Evolutionary conservation across 2,797 vertebrate species (phyloP).

Genomic region (Chelon labrosus): DNA sequence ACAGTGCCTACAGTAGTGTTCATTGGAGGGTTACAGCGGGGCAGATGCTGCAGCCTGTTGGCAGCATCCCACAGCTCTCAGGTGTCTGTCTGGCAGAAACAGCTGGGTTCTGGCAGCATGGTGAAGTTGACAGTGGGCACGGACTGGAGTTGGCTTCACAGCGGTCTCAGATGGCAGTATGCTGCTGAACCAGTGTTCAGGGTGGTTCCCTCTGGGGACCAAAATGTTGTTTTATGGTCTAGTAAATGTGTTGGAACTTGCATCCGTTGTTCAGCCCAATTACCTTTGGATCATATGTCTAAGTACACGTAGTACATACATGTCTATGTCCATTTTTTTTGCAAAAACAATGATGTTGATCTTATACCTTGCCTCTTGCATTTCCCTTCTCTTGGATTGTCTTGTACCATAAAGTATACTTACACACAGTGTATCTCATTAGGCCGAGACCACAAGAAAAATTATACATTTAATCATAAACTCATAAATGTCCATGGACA

Average conservation of each 20-base stretch:
- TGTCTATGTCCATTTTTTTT: background rate
- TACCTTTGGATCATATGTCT: background rate
- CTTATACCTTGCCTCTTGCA: too few relatives aligned
- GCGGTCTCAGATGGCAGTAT: constrained; percentile 66
- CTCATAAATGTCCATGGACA: background rate
- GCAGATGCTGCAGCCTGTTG: constrained; percentile 54
- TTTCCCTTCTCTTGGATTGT: too few relatives aligned
- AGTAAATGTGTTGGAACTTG: constrained; percentile 40
- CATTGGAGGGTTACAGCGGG: constrained; percentile 39
- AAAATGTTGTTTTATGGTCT: constrained; percentile 52
- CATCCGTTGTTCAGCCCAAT: constrained; percentile 22
- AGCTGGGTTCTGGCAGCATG: constrained; percentile 67
- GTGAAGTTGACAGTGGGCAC: constrained; percentile 44
- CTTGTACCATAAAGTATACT: background rate
- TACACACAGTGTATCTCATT: background rate
- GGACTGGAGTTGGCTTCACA: constrained; percentile 58
- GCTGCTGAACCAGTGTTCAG: constrained; percentile 47
- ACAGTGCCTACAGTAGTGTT: constrained; percentile 16
- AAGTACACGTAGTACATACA: too few relatives aligned
- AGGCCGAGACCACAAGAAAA: background rate
- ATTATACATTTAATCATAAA: background rate
- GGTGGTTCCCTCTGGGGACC: constrained; percentile 39
- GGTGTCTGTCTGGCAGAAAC: constrained; percentile 61
- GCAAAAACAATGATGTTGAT: too few relatives aligned
- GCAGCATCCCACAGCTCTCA: constrained; percentile 58